Evolutionary conservation across 2,113 vertebrate species (phyloP).

Genomic region (Nannospalax galili): DNA sequence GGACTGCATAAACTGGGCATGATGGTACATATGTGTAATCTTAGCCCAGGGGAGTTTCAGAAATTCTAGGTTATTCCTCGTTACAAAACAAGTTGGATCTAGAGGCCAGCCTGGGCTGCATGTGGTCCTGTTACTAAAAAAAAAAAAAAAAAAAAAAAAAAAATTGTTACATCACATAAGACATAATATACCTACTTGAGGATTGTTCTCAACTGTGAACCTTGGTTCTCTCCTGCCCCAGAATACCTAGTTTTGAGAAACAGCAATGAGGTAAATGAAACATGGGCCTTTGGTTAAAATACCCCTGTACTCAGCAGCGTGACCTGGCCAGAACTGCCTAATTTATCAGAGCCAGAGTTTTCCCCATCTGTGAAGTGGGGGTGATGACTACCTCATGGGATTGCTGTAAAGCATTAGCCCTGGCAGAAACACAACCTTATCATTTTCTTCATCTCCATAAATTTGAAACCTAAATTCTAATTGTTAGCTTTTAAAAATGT

Average conservation of each 20-base stretch:
- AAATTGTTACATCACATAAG: not conserved
- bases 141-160: too few relatives aligned
- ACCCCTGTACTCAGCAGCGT: not conserved
- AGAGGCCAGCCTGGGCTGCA: not conserved
- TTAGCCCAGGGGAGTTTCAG: not conserved
- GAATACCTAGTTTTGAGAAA: not conserved
- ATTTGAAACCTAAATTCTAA: not conserved
- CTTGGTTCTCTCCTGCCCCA: not conserved
- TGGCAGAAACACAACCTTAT: not conserved
- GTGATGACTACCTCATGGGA: not conserved
- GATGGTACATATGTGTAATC: too few relatives aligned
- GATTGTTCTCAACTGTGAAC: not conserved
- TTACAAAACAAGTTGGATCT: not conserved
- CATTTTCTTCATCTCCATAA: not conserved
- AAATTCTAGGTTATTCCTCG: not conserved
- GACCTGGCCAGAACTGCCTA: not conserved
- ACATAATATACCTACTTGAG: not conserved
- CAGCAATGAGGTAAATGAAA: not conserved
- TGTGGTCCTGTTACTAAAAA: not conserved
- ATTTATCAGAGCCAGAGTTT: conserved; percentile 28
- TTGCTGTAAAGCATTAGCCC: not conserved
- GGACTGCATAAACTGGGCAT: too few relatives aligned
- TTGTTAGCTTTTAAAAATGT: not conserved
- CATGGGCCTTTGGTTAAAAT: not conserved
- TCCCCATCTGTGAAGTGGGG: conserved; percentile 53